Conservation (phyloP, 1,140 invertebrate genomes). For the Sminthurinus signatus region DNA sequence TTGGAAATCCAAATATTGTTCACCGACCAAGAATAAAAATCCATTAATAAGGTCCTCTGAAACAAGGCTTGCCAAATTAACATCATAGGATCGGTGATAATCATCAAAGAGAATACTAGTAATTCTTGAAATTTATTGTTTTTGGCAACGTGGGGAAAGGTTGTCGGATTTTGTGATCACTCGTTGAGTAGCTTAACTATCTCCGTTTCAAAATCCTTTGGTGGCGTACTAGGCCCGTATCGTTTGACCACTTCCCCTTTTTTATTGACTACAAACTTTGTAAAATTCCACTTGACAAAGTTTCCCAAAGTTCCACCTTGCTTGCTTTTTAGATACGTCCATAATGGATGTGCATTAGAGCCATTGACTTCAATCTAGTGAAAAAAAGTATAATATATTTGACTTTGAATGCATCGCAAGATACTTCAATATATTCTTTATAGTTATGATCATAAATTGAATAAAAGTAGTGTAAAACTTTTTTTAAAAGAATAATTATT, state of each 20-base stretch:
- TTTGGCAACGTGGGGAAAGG: no score
- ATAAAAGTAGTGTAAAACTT: no score
- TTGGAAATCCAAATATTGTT: no score
- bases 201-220: constrained; percentile 13
- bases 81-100: background rate
- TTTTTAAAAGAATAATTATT: no score
- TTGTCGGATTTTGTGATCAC: background rate
- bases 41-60: background rate
- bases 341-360: constrained; percentile 69
- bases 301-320: constrained; percentile 65
- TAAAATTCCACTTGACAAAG: constrained; percentile 95
- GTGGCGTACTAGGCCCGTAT: constrained; percentile 31
- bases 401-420: no score
- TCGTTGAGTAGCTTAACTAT: background rate
- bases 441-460: no score
- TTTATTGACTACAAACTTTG: constrained; percentile 81
- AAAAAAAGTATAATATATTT: no score
- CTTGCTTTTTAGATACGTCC: constrained; percentile 75
- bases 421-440: no score
- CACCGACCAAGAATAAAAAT: no score
- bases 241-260: constrained; percentile 37
- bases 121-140: no score
- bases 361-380: constrained; percentile 72
- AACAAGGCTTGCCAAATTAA: background rate
- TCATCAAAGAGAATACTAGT: background rate